Evolutionary conservation across 2,113 vertebrate genomes (phyloP).

Genomic region (Peromyscus maniculatus): DNA sequence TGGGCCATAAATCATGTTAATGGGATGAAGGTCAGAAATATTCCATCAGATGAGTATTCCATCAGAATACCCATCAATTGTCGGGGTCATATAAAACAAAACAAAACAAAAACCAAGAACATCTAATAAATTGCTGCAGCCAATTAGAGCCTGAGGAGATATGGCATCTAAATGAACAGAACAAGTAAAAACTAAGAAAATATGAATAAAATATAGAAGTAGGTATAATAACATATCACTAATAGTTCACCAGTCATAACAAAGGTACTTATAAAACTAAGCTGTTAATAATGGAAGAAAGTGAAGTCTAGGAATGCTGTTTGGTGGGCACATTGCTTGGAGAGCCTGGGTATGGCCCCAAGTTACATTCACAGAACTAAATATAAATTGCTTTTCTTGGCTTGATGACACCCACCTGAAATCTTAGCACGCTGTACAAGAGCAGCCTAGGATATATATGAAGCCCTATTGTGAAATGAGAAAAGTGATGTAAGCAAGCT

Average conservation of each 20-base stretch:
- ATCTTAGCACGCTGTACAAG: background rate
- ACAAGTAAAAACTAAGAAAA: background rate
- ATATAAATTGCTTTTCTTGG: background rate
- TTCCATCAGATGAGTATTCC: background rate
- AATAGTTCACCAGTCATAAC: background rate
- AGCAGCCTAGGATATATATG: background rate
- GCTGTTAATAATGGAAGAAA: background rate
- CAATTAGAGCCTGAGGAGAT: background rate
- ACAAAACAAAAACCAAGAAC: background rate
- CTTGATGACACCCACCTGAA: background rate
- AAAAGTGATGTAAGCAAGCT: background rate
- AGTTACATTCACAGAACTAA: background rate
- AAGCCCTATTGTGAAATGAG: background rate
- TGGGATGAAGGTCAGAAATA: slow-evolving; percentile 2
- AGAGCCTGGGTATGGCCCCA: background rate
- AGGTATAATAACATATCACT: background rate
- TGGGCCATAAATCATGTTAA: background rate
- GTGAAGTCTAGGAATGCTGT: background rate
- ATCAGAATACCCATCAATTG: background rate
- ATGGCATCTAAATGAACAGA: background rate
- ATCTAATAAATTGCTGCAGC: background rate
- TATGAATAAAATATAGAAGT: slow-evolving; percentile 9
- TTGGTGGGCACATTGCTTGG: background rate
- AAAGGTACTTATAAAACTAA: background rate
- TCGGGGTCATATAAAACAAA: background rate